Conservation (phyloP, 1,140 invertebrate species). For the Drosophila takahashii region DNA sequence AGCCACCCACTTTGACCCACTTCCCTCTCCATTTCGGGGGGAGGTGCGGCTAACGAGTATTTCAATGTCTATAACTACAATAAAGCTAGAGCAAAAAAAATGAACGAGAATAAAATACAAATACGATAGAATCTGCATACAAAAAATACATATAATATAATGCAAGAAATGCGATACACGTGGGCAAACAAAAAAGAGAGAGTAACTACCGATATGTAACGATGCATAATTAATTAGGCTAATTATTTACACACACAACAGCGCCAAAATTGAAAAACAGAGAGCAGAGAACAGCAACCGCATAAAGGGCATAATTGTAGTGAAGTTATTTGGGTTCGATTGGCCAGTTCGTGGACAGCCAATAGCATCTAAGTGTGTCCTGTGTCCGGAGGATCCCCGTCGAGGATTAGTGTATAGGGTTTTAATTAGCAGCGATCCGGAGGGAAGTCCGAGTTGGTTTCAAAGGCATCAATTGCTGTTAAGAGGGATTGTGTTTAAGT, state of each 20-base stretch:
- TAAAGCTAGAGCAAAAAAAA: conserved; percentile 6
- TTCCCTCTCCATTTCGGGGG: neutral
- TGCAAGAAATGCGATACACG: neutral
- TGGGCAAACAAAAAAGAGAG: conserved; percentile 7
- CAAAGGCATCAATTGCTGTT: conserved; percentile 13
- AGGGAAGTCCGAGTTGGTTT: conserved; percentile 27
- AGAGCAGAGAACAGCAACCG: neutral
- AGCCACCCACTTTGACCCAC: neutral
- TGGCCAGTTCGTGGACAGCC: neutral
- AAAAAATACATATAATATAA: neutral
- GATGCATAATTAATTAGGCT: conserved; percentile 45
- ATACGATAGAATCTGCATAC: conserved; percentile 11
- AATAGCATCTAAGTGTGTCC: conserved; percentile 12
- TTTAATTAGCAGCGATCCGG: conserved; percentile 5
- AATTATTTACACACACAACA: conserved; percentile 46
- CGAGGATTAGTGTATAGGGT: neutral
- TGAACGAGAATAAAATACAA: conserved; percentile 4
- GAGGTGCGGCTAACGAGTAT: conserved; percentile 28
- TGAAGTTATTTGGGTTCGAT: conserved; percentile 14
- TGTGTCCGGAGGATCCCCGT: conserved; percentile 22
- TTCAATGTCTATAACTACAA: conserved; percentile 50
- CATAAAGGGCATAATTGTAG: conserved; percentile 31
- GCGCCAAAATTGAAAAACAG: conserved; percentile 13
- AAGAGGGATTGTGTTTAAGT: neutral
- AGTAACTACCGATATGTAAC: conserved; percentile 19